Evolutionary conservation across 2,888 invertebrate species (phyloP), one percentile per base, ranked within the genome.

Genomic region (Dolomedes plantarius): DNA sequence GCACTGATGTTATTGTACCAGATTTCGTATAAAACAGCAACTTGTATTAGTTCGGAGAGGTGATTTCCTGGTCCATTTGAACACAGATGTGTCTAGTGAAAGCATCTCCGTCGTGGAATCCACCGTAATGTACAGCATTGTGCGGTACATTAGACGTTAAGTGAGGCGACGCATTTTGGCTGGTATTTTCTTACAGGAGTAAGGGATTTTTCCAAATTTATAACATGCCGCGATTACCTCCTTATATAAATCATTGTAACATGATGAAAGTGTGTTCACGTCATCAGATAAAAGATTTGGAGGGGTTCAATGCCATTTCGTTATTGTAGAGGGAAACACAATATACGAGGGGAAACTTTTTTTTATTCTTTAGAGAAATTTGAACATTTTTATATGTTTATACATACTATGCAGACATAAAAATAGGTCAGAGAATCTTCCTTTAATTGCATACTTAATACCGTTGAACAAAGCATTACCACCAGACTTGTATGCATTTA

Each of bases 51-150:
- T 77, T 28, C 50, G 32, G 32, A 36, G 27, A 31, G 73, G 73
- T 77, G 83, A 83, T 77, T 83, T 77, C 72, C 69, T 73, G 77
- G 39, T 50, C 77, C 83, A 83, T 83, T 83, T 83, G 77, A 72
- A n/a, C 19, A 27, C 56, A 36, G 62, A 72, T 72, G 64, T 71
- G 39, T 74, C 39, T 13, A 28, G 1, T 16, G 16, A 46, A 41
- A 23, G n/a, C 28, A 11, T 64, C 29, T 19, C 13, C 28, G 62
- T 16, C 32, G 39, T 73, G 67, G 67, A 77, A 67, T 72, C 77
- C 83, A 76, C 62, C 76, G 16, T 36, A 32, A 67, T 67, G 71
- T 50, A 64, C 72, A 67, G 67, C 77, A 77, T 67, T 67, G 56
- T n/a, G 16, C 73, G 83, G 50, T 62, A 36, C 36, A 36, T 9